Conservation (phyloP, 2,888 invertebrate species). For the Smittia aterrima region DNA sequence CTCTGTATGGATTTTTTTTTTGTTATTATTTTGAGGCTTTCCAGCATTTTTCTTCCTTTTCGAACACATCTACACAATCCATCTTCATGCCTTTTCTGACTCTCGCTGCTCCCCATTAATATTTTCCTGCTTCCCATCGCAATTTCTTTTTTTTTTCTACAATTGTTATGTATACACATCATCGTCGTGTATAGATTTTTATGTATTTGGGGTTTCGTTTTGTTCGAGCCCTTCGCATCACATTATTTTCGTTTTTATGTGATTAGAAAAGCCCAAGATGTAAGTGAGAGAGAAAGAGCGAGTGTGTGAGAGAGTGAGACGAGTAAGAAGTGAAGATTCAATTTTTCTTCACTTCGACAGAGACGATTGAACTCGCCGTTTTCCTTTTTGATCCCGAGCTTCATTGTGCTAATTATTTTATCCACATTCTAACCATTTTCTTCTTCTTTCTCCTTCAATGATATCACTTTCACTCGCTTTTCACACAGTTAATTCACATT, state of each 20-base stretch:
- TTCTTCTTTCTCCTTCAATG: not conserved
- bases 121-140: not conserved
- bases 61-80: conserved; percentile 1
- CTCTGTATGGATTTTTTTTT: not conserved
- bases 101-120: conserved; percentile 19
- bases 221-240: conserved; percentile 3
- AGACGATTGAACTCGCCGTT: not conserved
- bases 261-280: conserved; percentile 4
- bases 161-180: not conserved
- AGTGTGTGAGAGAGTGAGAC: not conserved
- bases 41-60: not conserved
- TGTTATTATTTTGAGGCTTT: not conserved
- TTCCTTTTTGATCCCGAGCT: not conserved
- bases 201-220: not conserved
- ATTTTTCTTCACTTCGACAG: not conserved
- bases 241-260: conserved; percentile 6
- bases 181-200: not conserved
- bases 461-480: not conserved
- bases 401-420: not conserved
- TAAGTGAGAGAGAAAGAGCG: not conserved
- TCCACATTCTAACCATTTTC: not conserved
- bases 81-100: not conserved
- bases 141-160: not conserved
- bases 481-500: not conserved
- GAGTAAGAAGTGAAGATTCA: not conserved